phyloP scores from a whole-genome alignment of 2,888 invertebrate species.

The Scaptomyza cyrtandrae region DNA sequence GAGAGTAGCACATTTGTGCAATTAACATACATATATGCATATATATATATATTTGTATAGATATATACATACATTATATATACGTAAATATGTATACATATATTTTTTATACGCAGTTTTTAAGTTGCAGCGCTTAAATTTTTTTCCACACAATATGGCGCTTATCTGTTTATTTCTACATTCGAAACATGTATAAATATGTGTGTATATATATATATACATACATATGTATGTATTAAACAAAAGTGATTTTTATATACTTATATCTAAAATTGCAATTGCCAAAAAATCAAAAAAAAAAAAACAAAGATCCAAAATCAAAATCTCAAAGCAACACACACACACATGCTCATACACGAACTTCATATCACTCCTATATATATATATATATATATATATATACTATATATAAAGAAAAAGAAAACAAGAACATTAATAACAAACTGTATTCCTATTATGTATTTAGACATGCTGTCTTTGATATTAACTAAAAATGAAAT shows the following conservation, averaged over 20 bases:
- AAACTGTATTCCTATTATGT: slow-evolving; percentile 75
- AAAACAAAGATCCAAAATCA: slow-evolving; percentile 17
- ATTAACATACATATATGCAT: slow-evolving; percentile 35
- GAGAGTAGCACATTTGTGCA: slow-evolving; percentile 48
- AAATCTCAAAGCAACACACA: slow-evolving; percentile 46
- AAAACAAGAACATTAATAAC: slow-evolving; percentile 38
- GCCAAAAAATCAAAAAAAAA: slow-evolving; percentile 11
- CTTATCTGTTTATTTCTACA: slow-evolving; percentile 63
- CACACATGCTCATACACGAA: slow-evolving; percentile 13
- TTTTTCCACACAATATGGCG: slow-evolving; percentile 52
- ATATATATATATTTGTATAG: slow-evolving; percentile 12
- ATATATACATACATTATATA: slow-evolving; percentile 27
- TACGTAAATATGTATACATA: slow-evolving; percentile 43
- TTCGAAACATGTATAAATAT: slow-evolving; percentile 34
- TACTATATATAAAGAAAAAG: slow-evolving; percentile 15
- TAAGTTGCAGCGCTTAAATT: slow-evolving; percentile 60
- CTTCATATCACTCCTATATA: slow-evolving; percentile 76
- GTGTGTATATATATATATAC: slow-evolving; percentile 19
- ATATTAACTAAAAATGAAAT: slow-evolving; percentile 54
- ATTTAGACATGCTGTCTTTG: slow-evolving; percentile 51
- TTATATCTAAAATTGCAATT: slow-evolving; percentile 22
- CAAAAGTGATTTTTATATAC: slow-evolving; percentile 32
- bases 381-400: slow-evolving; percentile 36
- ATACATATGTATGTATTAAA: slow-evolving; percentile 13
- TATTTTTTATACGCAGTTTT: slow-evolving; percentile 72